Evolutionary conservation across 2,888 invertebrate genomes (phyloP).

Genomic region (Plusia festucae): DNA sequence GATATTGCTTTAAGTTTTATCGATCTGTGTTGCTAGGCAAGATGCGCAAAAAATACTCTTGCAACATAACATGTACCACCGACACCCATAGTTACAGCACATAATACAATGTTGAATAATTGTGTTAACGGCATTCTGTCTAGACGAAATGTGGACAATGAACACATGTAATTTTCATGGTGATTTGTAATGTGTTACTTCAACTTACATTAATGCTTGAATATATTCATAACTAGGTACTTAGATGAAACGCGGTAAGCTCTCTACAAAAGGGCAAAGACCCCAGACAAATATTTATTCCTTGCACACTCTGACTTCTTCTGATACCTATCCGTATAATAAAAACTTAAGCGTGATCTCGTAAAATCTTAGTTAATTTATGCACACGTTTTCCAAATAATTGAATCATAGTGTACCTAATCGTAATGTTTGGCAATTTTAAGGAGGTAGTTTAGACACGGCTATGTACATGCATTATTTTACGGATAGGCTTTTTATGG

Average conservation of each 20-base stretch:
- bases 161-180: slow-evolving; percentile 1
- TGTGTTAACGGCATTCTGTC: slow-evolving; percentile 4
- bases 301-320: not conserved
- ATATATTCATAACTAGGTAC: not conserved
- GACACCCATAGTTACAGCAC: not conserved
- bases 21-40: too few relatives aligned
- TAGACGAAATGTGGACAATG: not conserved
- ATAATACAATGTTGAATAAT: not conserved
- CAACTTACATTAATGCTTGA: not conserved
- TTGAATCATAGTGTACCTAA: not conserved
- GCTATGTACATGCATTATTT: slow-evolving; percentile 5
- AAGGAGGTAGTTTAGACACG: slow-evolving; percentile 6
- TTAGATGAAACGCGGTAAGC: not conserved
- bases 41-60: not conserved
- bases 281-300: too few relatives aligned
- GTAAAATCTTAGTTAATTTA: not conserved
- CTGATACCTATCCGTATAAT: not conserved
- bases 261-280: not conserved
- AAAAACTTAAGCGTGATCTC: not conserved
- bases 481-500: not conserved
- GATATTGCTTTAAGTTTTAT: too few relatives aligned
- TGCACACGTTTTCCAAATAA: slow-evolving; percentile 1
- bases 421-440: slow-evolving; percentile 7
- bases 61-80: not conserved
- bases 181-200: slow-evolving; percentile 3